Evolutionary conservation across 2,888 invertebrate species (phyloP), one percentile per base, ranked within the genome.

Genomic region (Drepanosiphum platanoidis): DNA sequence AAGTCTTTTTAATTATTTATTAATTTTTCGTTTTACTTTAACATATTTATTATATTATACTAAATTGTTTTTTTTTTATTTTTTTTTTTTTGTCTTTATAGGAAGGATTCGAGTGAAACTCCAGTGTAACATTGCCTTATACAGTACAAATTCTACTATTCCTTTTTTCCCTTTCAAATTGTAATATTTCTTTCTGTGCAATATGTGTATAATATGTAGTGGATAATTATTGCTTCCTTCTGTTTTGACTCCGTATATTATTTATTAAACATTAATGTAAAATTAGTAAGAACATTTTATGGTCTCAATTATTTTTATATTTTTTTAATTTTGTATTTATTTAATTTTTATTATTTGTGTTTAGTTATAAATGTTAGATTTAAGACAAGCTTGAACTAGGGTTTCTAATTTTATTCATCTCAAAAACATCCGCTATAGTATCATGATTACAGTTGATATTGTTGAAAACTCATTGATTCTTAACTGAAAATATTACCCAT

Each of bases 31-130:
- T n/a, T n/a, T n/a, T n/a, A n/a, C n/a, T n/a, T n/a, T n/a, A n/a
- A n/a, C n/a, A n/a, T n/a, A n/a, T n/a, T 30, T 72, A 42, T 3
- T 79, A 46, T 27, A 34, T 18, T 18, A 27, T 68, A 18, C 27
- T 80, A 68, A 80, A 52, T 39, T 36, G 64, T 66, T 75, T 74
- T 79, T 61, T 58, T 71, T 78, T 86, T 39, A 9, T 39, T 78
- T 68, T 58, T 84, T 82, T 84, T 3, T 39, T 78, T 68, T 58
- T 84, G 80, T 84, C 3, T 80, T 87, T 88, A 70, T 87, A 89
- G 89, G 89, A 88, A 88, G 87, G 88, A 88, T 89, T 88, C 88
- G 88, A 89, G 88, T 88, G 89, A 89, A 87, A 89, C 89, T 75
- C 88, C 88, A 32, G 88, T 88, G 52, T 88, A 87, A 88, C 39